Conservation (phyloP, 2,113 vertebrate genomes). For the Eubucco bourcierii region DNA sequence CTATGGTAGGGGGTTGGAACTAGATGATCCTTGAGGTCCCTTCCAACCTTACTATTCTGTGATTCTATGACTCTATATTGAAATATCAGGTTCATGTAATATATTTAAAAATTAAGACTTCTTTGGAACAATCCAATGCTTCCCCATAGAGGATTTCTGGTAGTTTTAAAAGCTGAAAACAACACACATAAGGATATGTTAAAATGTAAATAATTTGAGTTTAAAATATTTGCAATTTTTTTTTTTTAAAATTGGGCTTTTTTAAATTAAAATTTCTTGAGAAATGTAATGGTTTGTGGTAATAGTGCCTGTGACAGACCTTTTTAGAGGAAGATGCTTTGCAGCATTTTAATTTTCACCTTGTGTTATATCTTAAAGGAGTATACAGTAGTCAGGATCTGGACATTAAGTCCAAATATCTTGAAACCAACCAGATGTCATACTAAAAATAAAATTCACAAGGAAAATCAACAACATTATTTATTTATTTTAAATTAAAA, state of each 20-base stretch:
- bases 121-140: neutral
- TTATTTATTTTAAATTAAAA: constrained; percentile 14
- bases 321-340: neutral
- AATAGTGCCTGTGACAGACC: neutral
- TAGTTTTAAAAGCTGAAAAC: neutral
- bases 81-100: neutral
- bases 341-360: neutral
- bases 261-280: neutral
- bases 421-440: neutral
- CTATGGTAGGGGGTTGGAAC: too few relatives aligned
- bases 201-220: neutral
- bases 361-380: neutral
- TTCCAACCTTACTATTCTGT: too few relatives aligned
- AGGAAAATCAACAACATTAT: neutral
- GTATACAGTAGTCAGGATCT: neutral
- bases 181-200: neutral
- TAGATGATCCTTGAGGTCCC: too few relatives aligned
- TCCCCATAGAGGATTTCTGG: neutral
- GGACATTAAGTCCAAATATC: neutral
- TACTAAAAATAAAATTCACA: neutral
- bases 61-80: too few relatives aligned
- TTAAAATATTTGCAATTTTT: neutral
- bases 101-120: neutral
- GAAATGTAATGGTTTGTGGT: neutral
- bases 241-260: neutral